A percentile compares a stretch with the other conserved stretches of the same genome.
Evolutionary conservation across 2,113 vertebrate genomes (phyloP).

Genomic region (Phrynocephalus versicolor): DNA sequence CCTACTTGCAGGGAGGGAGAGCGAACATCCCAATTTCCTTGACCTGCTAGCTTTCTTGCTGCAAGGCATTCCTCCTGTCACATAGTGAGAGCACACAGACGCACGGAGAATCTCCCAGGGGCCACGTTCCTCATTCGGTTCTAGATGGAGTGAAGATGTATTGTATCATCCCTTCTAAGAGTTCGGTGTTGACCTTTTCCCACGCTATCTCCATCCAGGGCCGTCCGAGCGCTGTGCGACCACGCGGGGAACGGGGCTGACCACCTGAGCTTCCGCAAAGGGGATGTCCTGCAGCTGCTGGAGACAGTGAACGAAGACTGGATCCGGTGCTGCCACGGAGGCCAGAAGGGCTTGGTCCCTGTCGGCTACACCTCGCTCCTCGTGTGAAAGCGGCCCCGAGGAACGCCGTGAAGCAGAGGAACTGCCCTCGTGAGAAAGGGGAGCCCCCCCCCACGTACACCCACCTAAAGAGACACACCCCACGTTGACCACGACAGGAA

Average conservation of each 20-base stretch:
- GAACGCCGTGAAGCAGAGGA: neutral
- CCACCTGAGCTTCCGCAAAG: slow-evolving; percentile 88
- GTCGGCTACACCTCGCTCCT: slow-evolving; percentile 94
- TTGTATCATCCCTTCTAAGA: too few species aligned
- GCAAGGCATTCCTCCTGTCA: too few species aligned
- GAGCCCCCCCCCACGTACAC: neutral
- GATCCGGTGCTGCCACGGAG: slow-evolving; percentile 89
- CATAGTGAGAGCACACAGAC: too few species aligned
- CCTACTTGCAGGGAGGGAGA: too few species aligned
- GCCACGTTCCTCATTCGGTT: too few species aligned
- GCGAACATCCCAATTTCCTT: too few species aligned
- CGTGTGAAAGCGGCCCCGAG: slow-evolving; percentile 66
- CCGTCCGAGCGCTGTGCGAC: slow-evolving; percentile 87
- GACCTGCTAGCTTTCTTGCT: too few species aligned
- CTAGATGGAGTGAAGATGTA: too few species aligned
- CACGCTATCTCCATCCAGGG: slow-evolving; percentile 65
- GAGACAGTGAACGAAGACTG: slow-evolving; percentile 90
- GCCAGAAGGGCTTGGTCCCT: slow-evolving; percentile 84
- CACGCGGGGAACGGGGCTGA: slow-evolving; percentile 73
- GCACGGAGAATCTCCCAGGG: too few species aligned
- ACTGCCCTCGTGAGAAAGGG: neutral
- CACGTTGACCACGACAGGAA: neutral
- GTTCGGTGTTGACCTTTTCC: fast-evolving
- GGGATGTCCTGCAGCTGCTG: slow-evolving; percentile 86
- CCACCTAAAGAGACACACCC: neutral